Conservation (phyloP, 2,888 invertebrate genomes). For the Entomobrya multifasciata region DNA sequence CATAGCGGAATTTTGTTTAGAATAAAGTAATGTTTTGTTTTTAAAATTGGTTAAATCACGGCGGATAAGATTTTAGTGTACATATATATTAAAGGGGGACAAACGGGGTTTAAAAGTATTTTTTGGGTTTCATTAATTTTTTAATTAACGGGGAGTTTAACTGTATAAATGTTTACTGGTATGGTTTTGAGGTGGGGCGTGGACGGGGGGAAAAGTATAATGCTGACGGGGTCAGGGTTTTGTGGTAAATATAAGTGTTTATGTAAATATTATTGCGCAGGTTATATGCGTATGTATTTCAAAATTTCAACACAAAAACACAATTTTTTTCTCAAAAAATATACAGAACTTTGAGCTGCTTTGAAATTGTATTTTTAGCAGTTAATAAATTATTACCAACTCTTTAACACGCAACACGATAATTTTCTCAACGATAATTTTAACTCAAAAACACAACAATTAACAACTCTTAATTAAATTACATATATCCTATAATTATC, state of each 20-base stretch:
- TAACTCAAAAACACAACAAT: background rate
- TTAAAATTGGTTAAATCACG: background rate
- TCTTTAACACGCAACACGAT: background rate
- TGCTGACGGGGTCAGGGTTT: no score
- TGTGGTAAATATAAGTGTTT: no score
- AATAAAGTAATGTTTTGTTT: background rate
- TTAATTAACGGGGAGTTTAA: background rate
- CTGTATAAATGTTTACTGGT: background rate
- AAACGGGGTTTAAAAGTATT: background rate
- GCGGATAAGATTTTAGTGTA: background rate
- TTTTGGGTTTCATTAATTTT: background rate
- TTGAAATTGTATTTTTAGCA: background rate
- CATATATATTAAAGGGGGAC: background rate
- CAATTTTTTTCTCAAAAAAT: background rate
- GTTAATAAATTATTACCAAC: background rate
- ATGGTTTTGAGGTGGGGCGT: background rate
- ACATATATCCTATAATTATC: no score
- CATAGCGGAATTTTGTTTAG: constrained; percentile 4
- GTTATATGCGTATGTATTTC: background rate
- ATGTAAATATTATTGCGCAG: background rate
- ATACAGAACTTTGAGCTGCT: no score
- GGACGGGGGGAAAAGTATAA: no score
- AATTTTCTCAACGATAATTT: background rate
- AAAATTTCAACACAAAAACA: constrained; percentile 10
- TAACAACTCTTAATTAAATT: background rate